These are phyloP conservation scores for Papilio polytes DNA, from an alignment of 1,140 invertebrate genomes.

Conservation along the genomic window DNA sequence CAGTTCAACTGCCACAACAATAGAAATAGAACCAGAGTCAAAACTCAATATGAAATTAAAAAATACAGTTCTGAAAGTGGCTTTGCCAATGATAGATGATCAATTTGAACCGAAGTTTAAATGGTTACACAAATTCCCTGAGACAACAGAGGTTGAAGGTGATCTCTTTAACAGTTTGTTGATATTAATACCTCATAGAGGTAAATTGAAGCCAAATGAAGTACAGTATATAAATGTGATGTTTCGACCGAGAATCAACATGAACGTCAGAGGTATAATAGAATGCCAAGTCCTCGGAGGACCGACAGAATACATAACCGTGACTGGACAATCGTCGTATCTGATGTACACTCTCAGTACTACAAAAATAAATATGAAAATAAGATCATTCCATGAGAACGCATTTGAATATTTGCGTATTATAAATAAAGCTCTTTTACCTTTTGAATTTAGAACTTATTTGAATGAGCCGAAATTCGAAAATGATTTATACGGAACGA, in stretches of 20 bases:
- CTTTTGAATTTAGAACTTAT: conserved; percentile 75
- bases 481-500: conserved; percentile 65
- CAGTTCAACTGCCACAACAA: not conserved
- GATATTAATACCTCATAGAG: conserved; percentile 64
- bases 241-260: conserved; percentile 65
- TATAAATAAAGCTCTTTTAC: conserved; percentile 63
- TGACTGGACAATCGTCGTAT: conserved; percentile 74
- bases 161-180: conserved; percentile 63
- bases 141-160: conserved; percentile 48
- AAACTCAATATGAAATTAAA: conserved; percentile 41
- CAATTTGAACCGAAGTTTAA: conserved; percentile 61
- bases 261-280: conserved; percentile 63
- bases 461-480: conserved; percentile 61
- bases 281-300: conserved; percentile 78
- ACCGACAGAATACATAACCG: conserved; percentile 63
- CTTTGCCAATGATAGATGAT: conserved; percentile 63
- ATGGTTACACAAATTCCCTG: conserved; percentile 68
- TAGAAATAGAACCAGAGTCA: not conserved
- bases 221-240: conserved; percentile 70
- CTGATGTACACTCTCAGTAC: conserved; percentile 69
- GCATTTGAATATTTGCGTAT: conserved; percentile 66
- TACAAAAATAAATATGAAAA: conserved; percentile 73
- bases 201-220: conserved; percentile 70
- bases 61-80: conserved; percentile 57
- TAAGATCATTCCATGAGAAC: conserved; percentile 74